phyloP scores from a whole-genome alignment of 2,113 vertebrate species.

The Holacanthus passer region DNA sequence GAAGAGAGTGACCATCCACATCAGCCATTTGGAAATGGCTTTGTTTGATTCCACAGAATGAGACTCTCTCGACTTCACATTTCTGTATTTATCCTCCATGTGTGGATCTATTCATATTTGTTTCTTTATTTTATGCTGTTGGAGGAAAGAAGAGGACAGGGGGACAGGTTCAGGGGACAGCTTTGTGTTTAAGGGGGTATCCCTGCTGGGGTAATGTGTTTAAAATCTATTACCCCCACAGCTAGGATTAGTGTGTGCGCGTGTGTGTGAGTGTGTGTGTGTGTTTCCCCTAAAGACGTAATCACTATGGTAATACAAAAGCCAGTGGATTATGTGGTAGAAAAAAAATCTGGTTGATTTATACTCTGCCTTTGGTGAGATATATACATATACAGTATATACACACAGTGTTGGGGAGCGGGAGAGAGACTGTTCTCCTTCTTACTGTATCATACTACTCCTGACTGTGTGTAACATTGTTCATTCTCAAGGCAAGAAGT shows the following conservation, averaged over 20 bases:
- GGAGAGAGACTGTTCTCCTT: neutral
- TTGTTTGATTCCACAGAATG: slow-evolving; percentile 53
- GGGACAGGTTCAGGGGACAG: slow-evolving; percentile 71
- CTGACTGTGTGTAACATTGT: neutral
- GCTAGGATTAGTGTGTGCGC: slow-evolving; percentile 75
- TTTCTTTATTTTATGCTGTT: slow-evolving; percentile 59
- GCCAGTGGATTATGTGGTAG: slow-evolving; percentile 78
- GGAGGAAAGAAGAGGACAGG: slow-evolving; percentile 59
- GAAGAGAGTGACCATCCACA: slow-evolving; percentile 30
- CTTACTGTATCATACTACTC: neutral
- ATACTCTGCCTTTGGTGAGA: slow-evolving; percentile 67
- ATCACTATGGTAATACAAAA: slow-evolving; percentile 85
- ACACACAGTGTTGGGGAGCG: neutral
- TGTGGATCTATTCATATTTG: slow-evolving; percentile 56
- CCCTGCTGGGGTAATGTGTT: slow-evolving; percentile 82
- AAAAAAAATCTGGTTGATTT: slow-evolving; percentile 75
- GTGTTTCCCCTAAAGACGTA: slow-evolving; percentile 80
- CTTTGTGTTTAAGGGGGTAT: slow-evolving; percentile 76
- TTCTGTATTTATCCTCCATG: slow-evolving; percentile 44
- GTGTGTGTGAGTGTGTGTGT: slow-evolving; percentile 32
- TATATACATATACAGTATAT: slow-evolving; percentile 55
- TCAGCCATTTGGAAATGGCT: slow-evolving; percentile 56
- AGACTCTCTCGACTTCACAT: slow-evolving; percentile 51
- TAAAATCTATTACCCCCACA: slow-evolving; percentile 84
- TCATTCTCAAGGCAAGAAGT: neutral